A percentile compares a stretch with the other conserved stretches of the same genome.
phyloP scores from a whole-genome alignment of 2,888 invertebrate genomes.

The Nemotelus nigrinus region DNA sequence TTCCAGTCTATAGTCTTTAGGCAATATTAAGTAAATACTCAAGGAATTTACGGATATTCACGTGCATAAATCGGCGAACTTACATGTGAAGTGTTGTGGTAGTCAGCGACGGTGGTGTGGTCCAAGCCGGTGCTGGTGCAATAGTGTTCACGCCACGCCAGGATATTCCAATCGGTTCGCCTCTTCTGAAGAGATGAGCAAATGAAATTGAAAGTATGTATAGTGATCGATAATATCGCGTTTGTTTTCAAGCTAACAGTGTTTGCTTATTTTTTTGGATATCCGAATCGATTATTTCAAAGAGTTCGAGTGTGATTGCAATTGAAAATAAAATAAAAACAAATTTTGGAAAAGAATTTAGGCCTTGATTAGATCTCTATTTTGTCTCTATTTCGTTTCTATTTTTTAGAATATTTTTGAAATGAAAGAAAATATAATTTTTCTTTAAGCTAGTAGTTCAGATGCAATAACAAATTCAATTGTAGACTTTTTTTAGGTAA shows the following conservation, averaged over 20 bases:
- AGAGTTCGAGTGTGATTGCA: slow-evolving; percentile 24
- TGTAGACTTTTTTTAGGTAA: no score
- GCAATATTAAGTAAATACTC: not conserved
- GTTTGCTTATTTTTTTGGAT: not conserved
- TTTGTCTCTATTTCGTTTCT: no score
- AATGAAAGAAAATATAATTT: no score
- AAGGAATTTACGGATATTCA: not conserved
- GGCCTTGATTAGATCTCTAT: no score
- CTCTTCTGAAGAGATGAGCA: slow-evolving; percentile 50
- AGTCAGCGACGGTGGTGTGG: slow-evolving; percentile 27
- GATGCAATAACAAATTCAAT: no score
- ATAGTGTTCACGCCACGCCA: slow-evolving; percentile 56
- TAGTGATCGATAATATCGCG: slow-evolving; percentile 9
- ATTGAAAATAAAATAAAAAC: not conserved
- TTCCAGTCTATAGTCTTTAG: slow-evolving; percentile 4
- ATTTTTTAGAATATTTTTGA: no score
- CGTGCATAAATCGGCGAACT: not conserved
- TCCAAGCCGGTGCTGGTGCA: slow-evolving; percentile 53
- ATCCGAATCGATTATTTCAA: not conserved
- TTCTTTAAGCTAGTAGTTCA: no score
- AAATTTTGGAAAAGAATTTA: not conserved
- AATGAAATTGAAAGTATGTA: slow-evolving; percentile 25
- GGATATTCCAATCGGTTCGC: slow-evolving; percentile 53
- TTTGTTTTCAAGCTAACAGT: slow-evolving; percentile 13
- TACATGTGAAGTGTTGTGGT: slow-evolving; percentile 37